phyloP scores from a whole-genome alignment of 2,888 invertebrate species.

The Marronus borbonicus region DNA sequence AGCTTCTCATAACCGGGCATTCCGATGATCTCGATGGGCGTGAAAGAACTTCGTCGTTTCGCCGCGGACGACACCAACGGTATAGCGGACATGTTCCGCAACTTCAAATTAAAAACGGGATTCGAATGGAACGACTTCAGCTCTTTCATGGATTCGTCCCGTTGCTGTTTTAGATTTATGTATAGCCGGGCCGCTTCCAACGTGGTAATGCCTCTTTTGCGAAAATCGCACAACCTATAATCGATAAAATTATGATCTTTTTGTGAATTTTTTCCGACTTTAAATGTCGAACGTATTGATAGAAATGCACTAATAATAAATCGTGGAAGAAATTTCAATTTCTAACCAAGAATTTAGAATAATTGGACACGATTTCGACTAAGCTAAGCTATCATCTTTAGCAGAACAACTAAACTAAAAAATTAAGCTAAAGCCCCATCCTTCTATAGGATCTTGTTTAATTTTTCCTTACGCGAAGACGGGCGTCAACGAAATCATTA shows the following conservation, averaged over 20 bases:
- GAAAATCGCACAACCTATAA: conserved; percentile 76
- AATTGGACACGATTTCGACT: too few species aligned
- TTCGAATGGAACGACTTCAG: conserved; percentile 66
- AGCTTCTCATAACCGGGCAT: conserved; percentile 86
- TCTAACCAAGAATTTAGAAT: too few species aligned
- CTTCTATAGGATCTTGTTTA: too few species aligned
- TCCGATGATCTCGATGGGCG: conserved; percentile 79
- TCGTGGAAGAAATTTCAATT: too few species aligned
- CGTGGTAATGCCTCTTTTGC: conserved; percentile 81
- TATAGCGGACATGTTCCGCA: conserved; percentile 52
- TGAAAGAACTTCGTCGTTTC: conserved; percentile 70
- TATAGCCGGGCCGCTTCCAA: conserved; percentile 78
- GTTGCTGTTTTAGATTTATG: conserved; percentile 76
- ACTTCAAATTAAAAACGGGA: conserved; percentile 65
- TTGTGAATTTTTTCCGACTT: too few species aligned
- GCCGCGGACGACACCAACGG: conserved; percentile 48
- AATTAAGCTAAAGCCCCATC: too few species aligned
- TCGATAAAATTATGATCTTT: not conserved
- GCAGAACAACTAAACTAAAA: too few species aligned
- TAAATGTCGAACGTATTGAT: too few species aligned
- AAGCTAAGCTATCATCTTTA: too few species aligned
- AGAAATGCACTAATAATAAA: too few species aligned
- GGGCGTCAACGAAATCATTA: too few species aligned
- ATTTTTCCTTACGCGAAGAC: too few species aligned
- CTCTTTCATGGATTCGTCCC: conserved; percentile 74